Base-by-base conservation (phyloP, 2,113 vertebrate species). In the Bubo blakistoni region DNA sequence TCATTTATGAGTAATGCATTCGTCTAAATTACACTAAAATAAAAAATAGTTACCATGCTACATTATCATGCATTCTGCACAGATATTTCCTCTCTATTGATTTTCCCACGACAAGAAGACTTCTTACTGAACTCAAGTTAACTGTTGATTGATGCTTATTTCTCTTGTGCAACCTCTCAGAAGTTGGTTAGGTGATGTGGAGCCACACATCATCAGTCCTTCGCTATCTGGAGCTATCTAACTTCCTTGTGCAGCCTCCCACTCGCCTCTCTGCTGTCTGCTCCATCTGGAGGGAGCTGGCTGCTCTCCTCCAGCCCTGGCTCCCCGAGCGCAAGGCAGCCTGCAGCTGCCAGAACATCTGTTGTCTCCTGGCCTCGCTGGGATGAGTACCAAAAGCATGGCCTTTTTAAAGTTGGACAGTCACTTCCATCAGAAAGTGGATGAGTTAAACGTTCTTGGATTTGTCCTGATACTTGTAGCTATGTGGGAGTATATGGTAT, bases 261-360 rank as follows among this genome's bases (percentile, higher is more conserved):
- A 81, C 91, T 86, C 13, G 2, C 66, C 74, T 91, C 83, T 95
- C 49, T 1, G 5, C 90, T 22, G 79, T 27, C 87, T 96, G 91
- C 74, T 95, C 88, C 96, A 96, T 95, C 86, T 95, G 96, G 86
- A 96, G 51, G 67, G 91, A 86, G 70, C 95, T 96, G 97, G 90
- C 95, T 93, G 92, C 85, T 97, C 90, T 92, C 87, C 91, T 66
- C 62, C 84, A 81, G 94, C 88, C 81, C 95, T 15, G 4, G 80
- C 86, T 92, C 88, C 92, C 91, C 0, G 6, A 65, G 95, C 20
- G 4, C 86, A 17, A 80, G 34, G 81, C 86, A 65, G 94, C 40
- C 81, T 29, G 87, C 95, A 77, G 93, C 94, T 96, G 97, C 97
- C 97, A 98, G 97, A 95, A 97, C 97, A 98, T 97, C 97, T 97